phyloP scores from a whole-genome alignment of 2,888 invertebrate species.

The Mactromeris polynyma region DNA sequence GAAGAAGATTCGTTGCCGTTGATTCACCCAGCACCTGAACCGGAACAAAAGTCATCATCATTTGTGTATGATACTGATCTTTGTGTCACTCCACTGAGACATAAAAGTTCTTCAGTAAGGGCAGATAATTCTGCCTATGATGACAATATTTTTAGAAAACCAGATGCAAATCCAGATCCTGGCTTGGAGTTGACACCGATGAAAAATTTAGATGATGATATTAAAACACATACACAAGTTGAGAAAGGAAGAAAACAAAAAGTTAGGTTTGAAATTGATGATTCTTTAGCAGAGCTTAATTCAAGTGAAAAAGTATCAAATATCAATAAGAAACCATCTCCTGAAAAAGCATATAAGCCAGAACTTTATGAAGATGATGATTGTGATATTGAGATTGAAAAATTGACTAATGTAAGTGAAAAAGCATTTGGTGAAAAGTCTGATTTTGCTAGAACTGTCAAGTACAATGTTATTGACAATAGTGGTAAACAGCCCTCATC shows the following conservation, averaged over 20 bases:
- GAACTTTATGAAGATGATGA: conserved; percentile 65
- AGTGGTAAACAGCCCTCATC: conserved; percentile 19
- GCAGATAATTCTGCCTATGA: background rate
- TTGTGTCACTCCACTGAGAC: conserved; percentile 75
- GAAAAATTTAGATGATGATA: conserved; percentile 50
- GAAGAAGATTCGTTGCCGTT: conserved; percentile 76
- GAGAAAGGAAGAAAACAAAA: conserved; percentile 54
- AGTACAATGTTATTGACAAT: conserved; percentile 57
- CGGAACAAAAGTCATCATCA: conserved; percentile 63
- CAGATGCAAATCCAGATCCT: conserved; percentile 73
- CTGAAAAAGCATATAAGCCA: conserved; percentile 68
- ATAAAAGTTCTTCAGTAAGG: conserved; percentile 18
- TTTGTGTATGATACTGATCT: conserved; percentile 74
- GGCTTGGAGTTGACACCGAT: conserved; percentile 79
- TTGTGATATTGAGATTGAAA: conserved; percentile 39
- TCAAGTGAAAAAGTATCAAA: conserved; percentile 27
- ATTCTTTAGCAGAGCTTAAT: conserved; percentile 51
- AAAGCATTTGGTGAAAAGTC: conserved; percentile 26
- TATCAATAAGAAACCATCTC: conserved; percentile 46
- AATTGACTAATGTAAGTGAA: conserved; percentile 6
- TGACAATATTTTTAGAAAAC: conserved; percentile 31
- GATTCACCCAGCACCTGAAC: conserved; percentile 63
- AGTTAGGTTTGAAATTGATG: conserved; percentile 78
- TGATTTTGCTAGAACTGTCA: conserved; percentile 57
- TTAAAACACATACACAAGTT: conserved; percentile 38